Base-by-base conservation (phyloP, 2,888 invertebrate genomes). In the Microplitis deprimator region DNA sequence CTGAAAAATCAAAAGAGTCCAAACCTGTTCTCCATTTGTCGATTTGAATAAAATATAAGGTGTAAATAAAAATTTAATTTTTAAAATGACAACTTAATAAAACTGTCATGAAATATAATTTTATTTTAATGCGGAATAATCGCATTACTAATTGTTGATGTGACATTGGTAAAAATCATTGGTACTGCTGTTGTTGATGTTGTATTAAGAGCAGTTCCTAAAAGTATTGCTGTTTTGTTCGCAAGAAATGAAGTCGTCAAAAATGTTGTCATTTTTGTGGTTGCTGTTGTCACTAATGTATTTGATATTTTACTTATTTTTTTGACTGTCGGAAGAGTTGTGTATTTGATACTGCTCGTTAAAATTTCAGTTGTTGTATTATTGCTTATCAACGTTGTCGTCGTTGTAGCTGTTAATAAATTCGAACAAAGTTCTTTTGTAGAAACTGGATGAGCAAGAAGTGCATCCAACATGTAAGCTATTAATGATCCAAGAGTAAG, bases 401-500 rank as follows among this genome's bases (percentile, higher is more conserved):
- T 70, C 6, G 81, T 41, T 6, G 81, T 50, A 8, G 73, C 73
- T 79, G 85, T 83, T 6, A 80, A 72, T 7, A 81, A 76, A 69
- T 85, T 84, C 0, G 78, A 80, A 79, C 89, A 89, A 71, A 88
- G 82, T 29, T 87, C 83, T 84, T 90, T 86, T 81, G 86, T 79
- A 84, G 90, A 84, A 67, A 88, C 79, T 81, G 84, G 77, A 68
- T 88, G 82, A 67, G 90, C 85, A 84, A 90, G 79, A 82, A 86
- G 84, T 5, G 84, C 88, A 84, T 95, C 92, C 79, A 97, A 91
- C 20, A 95, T 91, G 86, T 97, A 97, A 0, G 97, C 96, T 73
- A 96, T 93, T 17, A 96, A 90, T 0, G 97, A 95, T 1, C 97
- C 97, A 0, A 94, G 93, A 0, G 96, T 94, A 71, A 97, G 91